phyloP scores from a whole-genome alignment of 2,113 vertebrate species.

The Kryptolebias marmoratus region DNA sequence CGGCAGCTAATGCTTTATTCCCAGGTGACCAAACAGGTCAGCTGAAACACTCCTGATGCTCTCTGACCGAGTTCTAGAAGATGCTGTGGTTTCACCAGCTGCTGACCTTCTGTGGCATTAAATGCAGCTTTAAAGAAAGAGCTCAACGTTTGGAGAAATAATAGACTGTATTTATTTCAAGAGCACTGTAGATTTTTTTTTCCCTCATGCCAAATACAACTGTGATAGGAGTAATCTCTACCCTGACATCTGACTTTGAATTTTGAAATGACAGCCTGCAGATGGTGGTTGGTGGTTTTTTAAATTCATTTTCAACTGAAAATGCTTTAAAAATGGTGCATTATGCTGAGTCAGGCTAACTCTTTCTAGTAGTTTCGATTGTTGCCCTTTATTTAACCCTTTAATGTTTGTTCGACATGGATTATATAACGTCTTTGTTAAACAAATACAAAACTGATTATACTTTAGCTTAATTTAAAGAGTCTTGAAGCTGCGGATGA shows the following conservation, averaged over 20 bases:
- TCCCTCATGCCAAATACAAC: too few species aligned
- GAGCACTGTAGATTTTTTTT: background rate
- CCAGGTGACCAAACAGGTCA: slow-evolving; percentile 19
- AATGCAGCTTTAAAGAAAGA: background rate
- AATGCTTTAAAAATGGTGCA: too few species aligned
- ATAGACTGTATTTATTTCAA: background rate
- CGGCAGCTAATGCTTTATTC: slow-evolving; percentile 14
- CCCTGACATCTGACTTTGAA: background rate
- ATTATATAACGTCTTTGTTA: slow-evolving; percentile 3
- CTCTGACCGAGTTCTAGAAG: background rate
- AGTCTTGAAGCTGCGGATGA: background rate
- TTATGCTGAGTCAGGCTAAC: too few species aligned
- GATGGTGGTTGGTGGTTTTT: too few species aligned
- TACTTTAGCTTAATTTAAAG: background rate
- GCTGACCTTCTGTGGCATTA: background rate
- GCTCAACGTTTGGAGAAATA: background rate
- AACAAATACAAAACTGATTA: background rate
- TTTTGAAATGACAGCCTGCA: too few species aligned
- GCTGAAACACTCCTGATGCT: slow-evolving; percentile 26
- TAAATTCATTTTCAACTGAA: too few species aligned
- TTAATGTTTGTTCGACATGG: background rate
- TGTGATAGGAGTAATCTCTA: too few species aligned
- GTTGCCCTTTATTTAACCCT: too few species aligned
- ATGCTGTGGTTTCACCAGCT: background rate
- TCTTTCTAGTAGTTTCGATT: too few species aligned